Evolutionary conservation across 2,888 invertebrate species (phyloP).

Genomic region (Diarsia brunnea): DNA sequence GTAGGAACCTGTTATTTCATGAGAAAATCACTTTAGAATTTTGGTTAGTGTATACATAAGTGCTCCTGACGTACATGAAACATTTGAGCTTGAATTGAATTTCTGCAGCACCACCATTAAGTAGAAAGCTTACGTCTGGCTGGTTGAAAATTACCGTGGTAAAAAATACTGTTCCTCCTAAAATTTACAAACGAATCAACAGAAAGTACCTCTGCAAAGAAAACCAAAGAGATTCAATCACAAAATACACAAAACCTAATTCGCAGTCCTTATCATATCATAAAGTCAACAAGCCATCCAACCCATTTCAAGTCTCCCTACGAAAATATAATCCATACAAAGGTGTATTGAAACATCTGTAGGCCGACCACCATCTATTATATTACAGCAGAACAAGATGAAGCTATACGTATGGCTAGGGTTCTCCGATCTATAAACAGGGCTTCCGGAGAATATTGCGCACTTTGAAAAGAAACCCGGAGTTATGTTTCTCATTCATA

Average conservation of each 20-base stretch:
- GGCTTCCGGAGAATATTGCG: background rate
- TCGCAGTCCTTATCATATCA: conserved; percentile 12
- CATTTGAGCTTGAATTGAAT: background rate
- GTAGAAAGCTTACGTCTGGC: background rate
- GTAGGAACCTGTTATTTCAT: too few relatives aligned
- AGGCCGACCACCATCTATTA: background rate
- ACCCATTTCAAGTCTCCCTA: conserved; percentile 16
- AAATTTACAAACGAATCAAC: background rate
- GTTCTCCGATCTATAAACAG: background rate
- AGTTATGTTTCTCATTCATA: too few relatives aligned
- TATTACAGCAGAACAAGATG: background rate
- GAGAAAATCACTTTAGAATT: too few relatives aligned
- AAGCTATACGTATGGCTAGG: background rate
- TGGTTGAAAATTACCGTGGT: background rate
- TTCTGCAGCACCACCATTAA: background rate
- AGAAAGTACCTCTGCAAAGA: background rate
- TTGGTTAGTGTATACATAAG: too few relatives aligned
- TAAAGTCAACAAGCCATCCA: conserved; percentile 36
- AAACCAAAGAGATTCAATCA: conserved; percentile 19
- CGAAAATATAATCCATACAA: conserved; percentile 31
- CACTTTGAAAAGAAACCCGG: background rate
- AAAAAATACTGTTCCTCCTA: background rate
- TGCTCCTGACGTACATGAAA: background rate
- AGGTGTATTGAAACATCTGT: conserved; percentile 49
- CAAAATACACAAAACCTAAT: background rate